These are phyloP conservation scores for Scaptomyza tumidula DNA, from an alignment of 2,888 invertebrate genomes.

Conservation along the genomic window DNA sequence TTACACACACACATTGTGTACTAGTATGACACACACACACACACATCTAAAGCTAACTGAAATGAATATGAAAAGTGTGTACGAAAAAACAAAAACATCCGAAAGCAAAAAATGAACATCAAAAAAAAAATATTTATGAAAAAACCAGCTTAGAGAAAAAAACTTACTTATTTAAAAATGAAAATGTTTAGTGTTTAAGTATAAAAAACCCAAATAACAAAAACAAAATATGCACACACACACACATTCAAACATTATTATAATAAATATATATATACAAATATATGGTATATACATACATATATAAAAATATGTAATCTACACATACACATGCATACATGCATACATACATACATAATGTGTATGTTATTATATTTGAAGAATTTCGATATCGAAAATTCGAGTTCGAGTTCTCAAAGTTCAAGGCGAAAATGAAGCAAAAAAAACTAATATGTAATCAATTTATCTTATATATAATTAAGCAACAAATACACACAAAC, in stretches of 20 bases:
- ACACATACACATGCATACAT: too few species aligned
- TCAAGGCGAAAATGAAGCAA: conserved; percentile 30
- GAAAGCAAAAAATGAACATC: conserved; percentile 2
- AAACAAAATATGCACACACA: conserved; percentile 41
- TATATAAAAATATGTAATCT: conserved; percentile 25
- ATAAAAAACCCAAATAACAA: conserved; percentile 33
- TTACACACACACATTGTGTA: conserved; percentile 10
- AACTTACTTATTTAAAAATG: conserved; percentile 56
- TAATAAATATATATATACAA: conserved; percentile 36
- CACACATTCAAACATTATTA: conserved; percentile 51
- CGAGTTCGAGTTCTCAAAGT: conserved; percentile 14
- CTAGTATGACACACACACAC: conserved; percentile 18
- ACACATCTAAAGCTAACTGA: conserved; percentile 13
- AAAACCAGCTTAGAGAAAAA: conserved; percentile 40
- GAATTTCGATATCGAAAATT: conserved; percentile 31
- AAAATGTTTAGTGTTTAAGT: conserved; percentile 60
- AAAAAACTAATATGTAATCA: conserved; percentile 62
- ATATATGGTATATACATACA: conserved; percentile 35
- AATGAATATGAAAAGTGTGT: background rate
- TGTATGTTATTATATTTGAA: conserved; percentile 29
- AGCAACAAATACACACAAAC: conserved; percentile 32
- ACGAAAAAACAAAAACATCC: conserved; percentile 4
- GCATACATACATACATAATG: conserved; percentile 36
- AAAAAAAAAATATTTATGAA: conserved; percentile 6
- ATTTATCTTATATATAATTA: conserved; percentile 70